Evolutionary conservation across 2,888 invertebrate genomes (phyloP).

Genomic region (Catocala sponsa): DNA sequence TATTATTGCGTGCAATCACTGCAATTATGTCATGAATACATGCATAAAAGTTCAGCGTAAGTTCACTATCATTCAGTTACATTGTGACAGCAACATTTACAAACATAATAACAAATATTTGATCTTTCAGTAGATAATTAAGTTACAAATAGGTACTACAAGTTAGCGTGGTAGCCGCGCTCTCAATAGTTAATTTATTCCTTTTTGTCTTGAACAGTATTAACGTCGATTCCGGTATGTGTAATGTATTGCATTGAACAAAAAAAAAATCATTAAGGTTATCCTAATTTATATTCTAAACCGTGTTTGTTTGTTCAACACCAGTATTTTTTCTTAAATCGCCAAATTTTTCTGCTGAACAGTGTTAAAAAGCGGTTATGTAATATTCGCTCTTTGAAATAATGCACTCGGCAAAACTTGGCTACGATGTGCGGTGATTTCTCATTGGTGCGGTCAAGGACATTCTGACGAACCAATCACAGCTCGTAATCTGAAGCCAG

Average conservation of each 20-base stretch:
- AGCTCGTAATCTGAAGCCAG: too few species aligned
- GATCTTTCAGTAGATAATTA: conserved; percentile 1
- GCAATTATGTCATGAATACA: too few species aligned
- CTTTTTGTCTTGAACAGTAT: conserved; percentile 33
- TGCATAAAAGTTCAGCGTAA: conserved; percentile 27
- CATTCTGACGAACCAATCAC: too few species aligned
- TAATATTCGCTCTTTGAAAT: too few species aligned
- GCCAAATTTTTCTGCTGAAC: too few species aligned
- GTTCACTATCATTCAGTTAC: conserved; percentile 35
- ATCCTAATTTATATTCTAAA: conserved; percentile 1
- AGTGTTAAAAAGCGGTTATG: too few species aligned
- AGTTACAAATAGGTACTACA: background rate
- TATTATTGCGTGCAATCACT: background rate
- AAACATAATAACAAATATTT: conserved; percentile 4
- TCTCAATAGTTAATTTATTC: conserved; percentile 27
- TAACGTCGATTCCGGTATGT: conserved; percentile 20
- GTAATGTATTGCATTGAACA: conserved; percentile 28
- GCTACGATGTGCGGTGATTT: too few species aligned
- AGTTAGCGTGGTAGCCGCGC: background rate
- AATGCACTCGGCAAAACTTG: too few species aligned
- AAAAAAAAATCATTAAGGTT: conserved; percentile 7
- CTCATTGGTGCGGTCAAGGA: too few species aligned
- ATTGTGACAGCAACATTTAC: conserved; percentile 4
- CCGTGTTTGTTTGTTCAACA: background rate
- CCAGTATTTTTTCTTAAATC: background rate